Evolutionary conservation across 2,797 vertebrate species (phyloP).

Genomic region (Sebastolobus altivelis): DNA sequence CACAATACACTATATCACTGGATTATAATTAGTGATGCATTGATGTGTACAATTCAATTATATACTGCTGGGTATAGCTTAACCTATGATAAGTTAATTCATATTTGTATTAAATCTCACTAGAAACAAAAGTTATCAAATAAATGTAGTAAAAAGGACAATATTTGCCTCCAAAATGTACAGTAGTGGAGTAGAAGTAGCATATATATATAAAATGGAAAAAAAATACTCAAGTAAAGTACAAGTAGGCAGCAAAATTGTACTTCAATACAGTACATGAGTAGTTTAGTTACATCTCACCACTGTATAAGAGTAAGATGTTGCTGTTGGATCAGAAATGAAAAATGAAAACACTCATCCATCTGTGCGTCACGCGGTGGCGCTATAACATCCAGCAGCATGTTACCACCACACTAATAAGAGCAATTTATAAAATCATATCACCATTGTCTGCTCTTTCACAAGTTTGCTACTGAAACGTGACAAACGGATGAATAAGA

Average conservation of each 20-base stretch:
- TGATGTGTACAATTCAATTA: not conserved
- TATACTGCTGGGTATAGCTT: not conserved
- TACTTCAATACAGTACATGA: not conserved
- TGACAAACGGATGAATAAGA: not conserved
- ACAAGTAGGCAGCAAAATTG: not conserved
- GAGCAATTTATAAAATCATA: not conserved
- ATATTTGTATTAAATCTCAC: not conserved
- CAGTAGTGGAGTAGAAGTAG: not conserved
- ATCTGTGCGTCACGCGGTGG: constrained; percentile 61
- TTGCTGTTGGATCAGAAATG: not conserved
- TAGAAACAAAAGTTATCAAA: not conserved
- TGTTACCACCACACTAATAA: not conserved
- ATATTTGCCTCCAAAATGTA: not conserved
- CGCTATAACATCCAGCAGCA: constrained; percentile 45
- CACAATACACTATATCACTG: not conserved
- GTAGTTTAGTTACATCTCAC: not conserved
- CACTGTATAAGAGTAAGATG: not conserved
- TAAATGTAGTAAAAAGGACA: not conserved
- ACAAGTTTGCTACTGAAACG: not conserved
- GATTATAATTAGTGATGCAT: not conserved
- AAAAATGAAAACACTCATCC: not conserved
- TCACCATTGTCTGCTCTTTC: not conserved
- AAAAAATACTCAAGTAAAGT: not conserved
- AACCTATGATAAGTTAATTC: not conserved
- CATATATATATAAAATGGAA: too few species aligned